These are phyloP conservation scores for Chiridota heheva DNA, from an alignment of 35 echinoderm and acorn worm genomes.

Conservation along the genomic window DNA sequence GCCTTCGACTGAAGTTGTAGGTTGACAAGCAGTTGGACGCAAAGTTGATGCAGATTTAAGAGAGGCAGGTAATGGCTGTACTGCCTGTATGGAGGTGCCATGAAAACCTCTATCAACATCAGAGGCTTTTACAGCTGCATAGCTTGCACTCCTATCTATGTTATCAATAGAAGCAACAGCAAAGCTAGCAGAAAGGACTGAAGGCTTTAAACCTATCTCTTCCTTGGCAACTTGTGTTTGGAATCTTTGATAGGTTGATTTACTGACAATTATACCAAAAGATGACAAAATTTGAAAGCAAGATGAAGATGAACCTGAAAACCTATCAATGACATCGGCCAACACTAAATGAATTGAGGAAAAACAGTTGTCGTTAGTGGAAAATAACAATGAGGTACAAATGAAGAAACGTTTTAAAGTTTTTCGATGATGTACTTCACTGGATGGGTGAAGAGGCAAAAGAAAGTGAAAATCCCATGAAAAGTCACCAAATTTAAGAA, in stretches of 20 bases:
- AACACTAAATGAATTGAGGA: conserved; percentile 3
- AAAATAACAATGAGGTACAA: background rate
- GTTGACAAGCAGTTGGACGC: too few relatives aligned
- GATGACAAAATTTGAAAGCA: conserved; percentile 7
- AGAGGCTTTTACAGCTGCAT: conserved; percentile 1
- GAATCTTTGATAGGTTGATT: background rate
- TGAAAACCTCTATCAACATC: conserved; percentile 16
- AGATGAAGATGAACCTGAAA: background rate
- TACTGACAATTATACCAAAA: conserved; percentile 10
- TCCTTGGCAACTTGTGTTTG: too few relatives aligned
- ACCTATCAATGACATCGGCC: conserved; percentile 7
- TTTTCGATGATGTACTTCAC: background rate
- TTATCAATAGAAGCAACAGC: too few relatives aligned
- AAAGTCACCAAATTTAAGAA: background rate
- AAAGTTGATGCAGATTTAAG: too few relatives aligned
- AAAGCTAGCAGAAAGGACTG: too few relatives aligned
- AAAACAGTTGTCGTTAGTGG: conserved; percentile 2
- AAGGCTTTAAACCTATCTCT: too few relatives aligned
- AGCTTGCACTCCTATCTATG: too few relatives aligned
- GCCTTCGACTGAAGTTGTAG: background rate
- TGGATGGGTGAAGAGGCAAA: background rate
- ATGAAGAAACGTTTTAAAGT: background rate
- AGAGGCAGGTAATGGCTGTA: conserved; percentile 29
- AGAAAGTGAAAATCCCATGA: background rate
- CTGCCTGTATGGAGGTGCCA: conserved; percentile 31